Evolutionary conservation across 2,113 vertebrate genomes (phyloP), one percentile per base, ranked within the genome.

Genomic region (Petromus typicus): DNA sequence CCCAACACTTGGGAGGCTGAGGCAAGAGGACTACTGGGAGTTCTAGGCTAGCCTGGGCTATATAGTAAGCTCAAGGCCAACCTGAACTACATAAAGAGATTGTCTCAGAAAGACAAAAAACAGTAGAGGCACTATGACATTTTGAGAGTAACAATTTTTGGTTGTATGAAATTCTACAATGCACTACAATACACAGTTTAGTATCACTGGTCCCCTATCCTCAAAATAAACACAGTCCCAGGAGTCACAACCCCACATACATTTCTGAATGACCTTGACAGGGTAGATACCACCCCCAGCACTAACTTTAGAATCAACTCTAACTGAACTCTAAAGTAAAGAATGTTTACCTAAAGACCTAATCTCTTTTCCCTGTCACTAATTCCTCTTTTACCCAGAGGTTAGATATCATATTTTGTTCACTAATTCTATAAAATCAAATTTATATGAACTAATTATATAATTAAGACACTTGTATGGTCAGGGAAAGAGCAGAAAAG

Each of bases 291-390:
- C 18, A 89, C 32, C 34, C 75, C 25, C 6, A 91, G 43, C 73
- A 75, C 66, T 86, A 84, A 84, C 7, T n/a, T 92, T 75, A 73
- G n/a, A 4, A 79, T 78, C 79, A 96, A 89, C n/a, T 73, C 40
- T 69, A 86, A 87, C 34, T 89, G 27, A 96, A 45, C 25, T 56
- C 80, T 63, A 66, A 91, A 94, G 67, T 83, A 87, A 86, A 59
- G 75, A 91, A 82, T 89, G 91, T 91, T 93, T 93, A 83, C 27
- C 81, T 87, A 92, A 94, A 93, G 23, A 71, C 14, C 66, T 89
- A 78, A 85, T 18, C n/a, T 20, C 54, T 89, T 66, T 85, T 71
- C 9, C 69, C 48, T 76, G 30, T 16, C n/a, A 81, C 45, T 94
- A 59, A 90, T 80, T 82, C 66, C 43, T 43, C n/a, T 94, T 91